Evolutionary conservation across 2,888 invertebrate genomes (phyloP), one percentile per base, ranked within the genome.

Genomic region (Sylvicola fuscatus): DNA sequence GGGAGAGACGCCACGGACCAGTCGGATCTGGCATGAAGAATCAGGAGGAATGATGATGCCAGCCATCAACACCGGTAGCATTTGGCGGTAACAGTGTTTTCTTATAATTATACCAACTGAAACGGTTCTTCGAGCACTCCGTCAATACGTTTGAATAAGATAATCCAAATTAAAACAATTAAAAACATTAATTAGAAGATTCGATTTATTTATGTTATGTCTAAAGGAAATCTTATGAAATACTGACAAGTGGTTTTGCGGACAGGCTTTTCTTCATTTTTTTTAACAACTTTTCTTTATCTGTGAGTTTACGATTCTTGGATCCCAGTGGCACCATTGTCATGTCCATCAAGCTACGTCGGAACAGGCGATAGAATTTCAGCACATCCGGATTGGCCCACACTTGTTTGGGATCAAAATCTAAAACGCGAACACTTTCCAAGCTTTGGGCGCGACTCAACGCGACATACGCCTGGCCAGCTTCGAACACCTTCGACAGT

Each of bases 391-490:
- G 69, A 60, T 90, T 78, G 7, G 90, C 89, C 73, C 86, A 83
- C 2, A 93, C 86, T 59, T 89, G 84, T 26, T 73, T 67, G 1
- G 73, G 64, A 51, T 79, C 76, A 60, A 93, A 92, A 56, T 90
- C 87, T 37, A 90, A 54, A 27, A 93, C 79, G 41, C 87, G 60
- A n/a, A 93, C 62, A 3, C 81, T 75, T 37, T 82, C 68, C 35
- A 95, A 63, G 49, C 81, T 87, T 50, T 86, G 80, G 8, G 93
- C 92, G 43, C 95, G 67, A 11, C 92, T 92, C 7, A 95, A 58
- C 1, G 93, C 95, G 0, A 95, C 93, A 59, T 95, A 95, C 0
- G 93, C 87, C 60, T 95, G 93, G 0, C 95, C 95, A 27, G 86
- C 80, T 61, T 93, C 92, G 61, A 95, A 95, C 27, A 92, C 90